phyloP scores from a whole-genome alignment of 2,797 vertebrate species.

The Phoebastria nigripes region DNA sequence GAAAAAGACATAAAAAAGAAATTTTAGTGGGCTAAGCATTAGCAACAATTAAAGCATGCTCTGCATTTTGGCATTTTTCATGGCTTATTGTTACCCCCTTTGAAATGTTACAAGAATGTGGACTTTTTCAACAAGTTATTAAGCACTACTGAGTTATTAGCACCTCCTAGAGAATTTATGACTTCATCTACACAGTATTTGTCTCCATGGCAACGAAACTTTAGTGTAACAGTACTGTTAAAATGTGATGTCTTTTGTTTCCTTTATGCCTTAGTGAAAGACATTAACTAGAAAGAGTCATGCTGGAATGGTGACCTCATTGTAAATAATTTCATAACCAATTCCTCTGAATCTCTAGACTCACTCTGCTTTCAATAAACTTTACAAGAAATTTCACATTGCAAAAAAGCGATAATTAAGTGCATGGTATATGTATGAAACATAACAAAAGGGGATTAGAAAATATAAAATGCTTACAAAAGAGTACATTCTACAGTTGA shows the following conservation, averaged over 20 bases:
- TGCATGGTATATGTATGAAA: slow-evolving; percentile 42
- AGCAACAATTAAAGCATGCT: not conserved
- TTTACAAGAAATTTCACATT: slow-evolving; percentile 60
- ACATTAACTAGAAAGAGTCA: slow-evolving; percentile 26
- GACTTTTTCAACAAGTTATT: slow-evolving; percentile 52
- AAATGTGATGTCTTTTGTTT: slow-evolving; percentile 25
- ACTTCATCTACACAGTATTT: slow-evolving; percentile 44
- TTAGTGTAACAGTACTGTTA: slow-evolving; percentile 15
- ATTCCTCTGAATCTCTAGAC: slow-evolving; percentile 38
- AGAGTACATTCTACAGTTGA: slow-evolving; percentile 18
- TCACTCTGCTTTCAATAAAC: slow-evolving; percentile 65
- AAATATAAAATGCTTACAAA: slow-evolving; percentile 52
- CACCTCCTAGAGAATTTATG: slow-evolving; percentile 47
- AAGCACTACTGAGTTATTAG: slow-evolving; percentile 56
- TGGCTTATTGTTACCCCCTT: not conserved
- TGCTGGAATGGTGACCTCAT: not conserved
- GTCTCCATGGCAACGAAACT: slow-evolving; percentile 50
- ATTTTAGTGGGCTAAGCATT: not conserved
- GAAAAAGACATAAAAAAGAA: not conserved
- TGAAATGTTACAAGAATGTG: slow-evolving; percentile 13
- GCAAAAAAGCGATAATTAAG: slow-evolving; percentile 56
- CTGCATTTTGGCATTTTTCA: not conserved
- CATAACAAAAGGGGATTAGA: slow-evolving; percentile 41
- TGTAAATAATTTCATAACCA: slow-evolving; percentile 51
- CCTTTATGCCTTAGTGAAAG: slow-evolving; percentile 1